Base-by-base conservation (phyloP, 1,140 invertebrate genomes). In the Pinna nobilis region DNA sequence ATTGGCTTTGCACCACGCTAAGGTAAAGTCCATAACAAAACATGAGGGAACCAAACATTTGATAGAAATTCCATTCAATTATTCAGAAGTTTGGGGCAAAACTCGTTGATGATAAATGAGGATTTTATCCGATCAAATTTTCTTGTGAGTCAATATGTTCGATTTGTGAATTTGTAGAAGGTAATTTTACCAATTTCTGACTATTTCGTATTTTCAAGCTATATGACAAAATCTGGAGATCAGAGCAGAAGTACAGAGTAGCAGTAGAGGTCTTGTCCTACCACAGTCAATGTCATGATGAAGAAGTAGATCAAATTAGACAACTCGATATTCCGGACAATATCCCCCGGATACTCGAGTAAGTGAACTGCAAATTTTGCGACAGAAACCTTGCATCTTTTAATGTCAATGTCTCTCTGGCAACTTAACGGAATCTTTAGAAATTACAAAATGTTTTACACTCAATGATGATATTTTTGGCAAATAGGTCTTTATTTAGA, bases 231-330 rank as follows among this genome's bases (percentile, higher is more conserved):
- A 95, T 96, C 32, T 90, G 93, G 69, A 88, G 93, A 60, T 95
- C 94, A 3, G 94, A 96, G 83, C 94, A 96, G 87, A 95, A 95
- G 86, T 95, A 95, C 84, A 90, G 89, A 77, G 94, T 96, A 1
- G 94, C 94, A 2, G 84, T 95, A 49, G 95, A 96, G 86, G 94
- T 96, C 0, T 85, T 95, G 6, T 94, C 94, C 49, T 96, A 96
- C 83, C 95, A 96, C 86, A 95, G 94, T 77, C 94, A 93, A 39
- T 94, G 94, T 84, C 91, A 90, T 1, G 92, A 94, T 53, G 91
- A 92, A 32, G 95, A 96, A 87, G 91, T 95, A 7, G 80, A 89
- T 25, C 81, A 86, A n/a, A 86, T 92, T 5, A 90, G 91, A 72
- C 55, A 83, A 25, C 81, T 84, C 18, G 84, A 88, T 59, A 74